Conservation (phyloP, 2,888 invertebrate species). For the Chorisops tibialis region DNA sequence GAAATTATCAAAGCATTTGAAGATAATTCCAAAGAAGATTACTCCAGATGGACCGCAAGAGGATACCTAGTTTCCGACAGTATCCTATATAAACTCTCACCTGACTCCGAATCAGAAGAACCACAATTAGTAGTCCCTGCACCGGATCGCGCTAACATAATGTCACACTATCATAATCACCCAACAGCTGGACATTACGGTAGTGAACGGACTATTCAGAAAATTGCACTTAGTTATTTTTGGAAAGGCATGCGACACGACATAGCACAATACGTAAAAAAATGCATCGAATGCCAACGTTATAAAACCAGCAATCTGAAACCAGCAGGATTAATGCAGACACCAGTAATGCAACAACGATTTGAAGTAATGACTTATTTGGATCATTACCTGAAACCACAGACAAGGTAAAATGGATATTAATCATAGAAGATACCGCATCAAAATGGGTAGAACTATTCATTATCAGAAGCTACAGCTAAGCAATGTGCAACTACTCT, state of each 20-base stretch:
- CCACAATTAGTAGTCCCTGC: constrained; percentile 2
- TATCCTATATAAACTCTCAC: neutral
- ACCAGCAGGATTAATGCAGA: no score
- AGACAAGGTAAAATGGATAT: no score
- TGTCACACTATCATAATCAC: no score
- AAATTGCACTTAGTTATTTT: constrained; percentile 35
- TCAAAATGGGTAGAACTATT: neutral
- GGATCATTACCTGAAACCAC: no score
- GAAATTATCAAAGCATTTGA: no score
- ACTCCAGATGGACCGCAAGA: neutral
- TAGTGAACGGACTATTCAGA: constrained; percentile 32
- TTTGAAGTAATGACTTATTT: no score
- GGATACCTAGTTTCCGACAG: neutral
- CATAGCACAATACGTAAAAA: no score
- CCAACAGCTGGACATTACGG: constrained; percentile 40
- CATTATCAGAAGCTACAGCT: neutral
- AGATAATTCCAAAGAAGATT: no score
- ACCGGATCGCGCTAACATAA: no score
- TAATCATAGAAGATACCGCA: neutral
- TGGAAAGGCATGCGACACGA: no score
- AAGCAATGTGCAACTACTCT: constrained; percentile 31
- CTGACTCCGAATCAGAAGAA: neutral
- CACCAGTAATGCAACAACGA: no score
- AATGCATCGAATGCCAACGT: neutral
- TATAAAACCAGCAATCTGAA: neutral